These are phyloP conservation scores for Bemisia tabaci DNA, from an alignment of 1,140 invertebrate genomes.

Conservation along the genomic window DNA sequence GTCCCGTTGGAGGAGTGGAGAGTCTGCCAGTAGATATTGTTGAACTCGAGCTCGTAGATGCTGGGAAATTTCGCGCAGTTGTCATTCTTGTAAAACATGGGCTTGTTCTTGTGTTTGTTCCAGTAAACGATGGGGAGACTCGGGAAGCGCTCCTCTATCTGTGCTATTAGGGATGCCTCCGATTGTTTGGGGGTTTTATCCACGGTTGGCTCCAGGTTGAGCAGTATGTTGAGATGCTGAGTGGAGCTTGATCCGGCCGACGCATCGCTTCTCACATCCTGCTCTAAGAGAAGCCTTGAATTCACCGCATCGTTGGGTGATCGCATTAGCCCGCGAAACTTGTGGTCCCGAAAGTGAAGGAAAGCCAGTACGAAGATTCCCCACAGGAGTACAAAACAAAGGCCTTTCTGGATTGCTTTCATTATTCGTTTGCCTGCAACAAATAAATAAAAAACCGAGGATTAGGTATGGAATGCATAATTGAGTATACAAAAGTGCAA, in stretches of 20 bases:
- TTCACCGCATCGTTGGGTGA: slow-evolving; percentile 6
- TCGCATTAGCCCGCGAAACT: slow-evolving; percentile 6
- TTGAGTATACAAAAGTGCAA: no score
- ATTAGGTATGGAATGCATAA: no score
- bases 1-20: slow-evolving; percentile 64
- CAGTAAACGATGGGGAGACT: slow-evolving; percentile 72
- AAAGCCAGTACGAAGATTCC: slow-evolving; percentile 17
- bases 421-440: slow-evolving; percentile 6
- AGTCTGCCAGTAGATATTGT: slow-evolving; percentile 83
- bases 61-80: slow-evolving; percentile 68
- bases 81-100: slow-evolving; percentile 52
- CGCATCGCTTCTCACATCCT: slow-evolving; percentile 8
- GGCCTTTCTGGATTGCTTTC: slow-evolving; percentile 9
- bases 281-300: slow-evolving; percentile 4
- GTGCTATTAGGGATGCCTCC: slow-evolving; percentile 61
- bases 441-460: no score
- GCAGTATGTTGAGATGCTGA: slow-evolving; percentile 2
- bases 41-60: slow-evolving; percentile 77
- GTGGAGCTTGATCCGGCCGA: slow-evolving; percentile 1
- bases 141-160: slow-evolving; percentile 58
- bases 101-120: slow-evolving; percentile 58
- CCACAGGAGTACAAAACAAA: slow-evolving; percentile 22
- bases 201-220: slow-evolving; percentile 39
- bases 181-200: slow-evolving; percentile 48
- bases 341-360: slow-evolving; percentile 17